Base-by-base conservation (phyloP, 1,140 invertebrate genomes). In the Globodera ellingtonae region DNA sequence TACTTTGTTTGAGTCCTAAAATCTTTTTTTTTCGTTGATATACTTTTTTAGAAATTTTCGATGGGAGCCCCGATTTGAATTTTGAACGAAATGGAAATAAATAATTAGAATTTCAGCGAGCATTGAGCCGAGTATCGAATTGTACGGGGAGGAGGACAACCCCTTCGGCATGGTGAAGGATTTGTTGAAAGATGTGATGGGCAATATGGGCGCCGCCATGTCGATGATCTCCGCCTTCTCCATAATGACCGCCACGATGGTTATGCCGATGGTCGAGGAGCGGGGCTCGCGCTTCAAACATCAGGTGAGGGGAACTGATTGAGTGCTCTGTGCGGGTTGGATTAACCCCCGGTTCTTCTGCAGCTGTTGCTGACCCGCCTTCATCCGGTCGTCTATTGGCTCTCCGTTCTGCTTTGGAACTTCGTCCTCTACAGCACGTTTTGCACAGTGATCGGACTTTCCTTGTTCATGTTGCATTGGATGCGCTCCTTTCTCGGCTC, bases 241-340 rank as follows among this genome's bases (percentile, higher is more conserved):
- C 50, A 79, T 46, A 21, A 67, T 77, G 48, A 85, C 79, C 10
- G 78, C 84, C 52, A 77, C 81, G 18, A 86, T 86, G 47, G 48
- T 83, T 1, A 84, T 86, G 72, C 78, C 74, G 35, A 44, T 85
- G 48, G 85, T 85, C 8, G 84, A 85, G 59, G 84, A 85, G 6
- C 75, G 76, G 2, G 52, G 46, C 10, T 9, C 6, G 6, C 65
- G 73, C 18, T 85, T 85, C 78, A 85, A 85, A 71, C 80, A 85
- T 78, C 84, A 85, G 77, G 81, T 82, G 81, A 81, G 6, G 52
- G 6, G 52, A 15, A 52, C 52, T 59, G 10, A 59, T 59, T 18
- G 18, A 62, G 4, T 15, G 56, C 0, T 52, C 50, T 52, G 48
- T 50, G 0, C 50, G 7, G 50, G 35, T 35, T 0, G 50, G 50